phyloP scores from a whole-genome alignment of 2,888 invertebrate genomes.

The Bellardia bayeri region DNA sequence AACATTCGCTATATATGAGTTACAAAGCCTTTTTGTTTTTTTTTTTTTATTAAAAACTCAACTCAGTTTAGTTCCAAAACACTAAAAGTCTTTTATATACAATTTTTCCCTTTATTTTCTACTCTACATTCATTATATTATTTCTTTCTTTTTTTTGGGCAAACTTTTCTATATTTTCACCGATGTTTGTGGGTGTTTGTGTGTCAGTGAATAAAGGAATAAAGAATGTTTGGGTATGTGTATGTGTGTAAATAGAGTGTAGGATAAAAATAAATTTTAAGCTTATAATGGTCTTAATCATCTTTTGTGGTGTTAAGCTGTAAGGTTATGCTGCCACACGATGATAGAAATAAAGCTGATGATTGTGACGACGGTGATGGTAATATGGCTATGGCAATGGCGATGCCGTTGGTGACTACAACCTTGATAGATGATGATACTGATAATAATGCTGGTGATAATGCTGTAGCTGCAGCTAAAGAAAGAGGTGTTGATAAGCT shows the following conservation, averaged over 20 bases:
- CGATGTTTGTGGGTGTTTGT: conserved; percentile 10
- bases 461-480: neutral
- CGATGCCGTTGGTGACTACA: neutral
- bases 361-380: neutral
- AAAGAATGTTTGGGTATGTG: neutral
- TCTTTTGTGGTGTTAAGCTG: conserved; percentile 68
- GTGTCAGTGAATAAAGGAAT: neutral
- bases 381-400: neutral
- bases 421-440: conserved; percentile 23
- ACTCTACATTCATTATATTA: neutral
- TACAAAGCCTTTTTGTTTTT: neutral
- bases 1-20: conserved; percentile 22
- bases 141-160: neutral
- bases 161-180: neutral
- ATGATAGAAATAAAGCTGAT: conserved; percentile 8
- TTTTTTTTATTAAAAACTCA: neutral
- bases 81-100: conserved; percentile 19
- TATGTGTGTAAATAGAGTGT: conserved; percentile 13
- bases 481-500: conserved; percentile 38
- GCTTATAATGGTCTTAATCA: conserved; percentile 68
- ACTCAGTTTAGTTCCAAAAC: conserved; percentile 23
- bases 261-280: conserved; percentile 67
- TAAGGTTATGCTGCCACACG: conserved; percentile 57
- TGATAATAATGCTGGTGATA: neutral
- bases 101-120: neutral